A percentile compares a stretch with the other conserved stretches of the same genome.
phyloP scores from a whole-genome alignment of 1,140 invertebrate genomes.

The Orchesella cincta region DNA sequence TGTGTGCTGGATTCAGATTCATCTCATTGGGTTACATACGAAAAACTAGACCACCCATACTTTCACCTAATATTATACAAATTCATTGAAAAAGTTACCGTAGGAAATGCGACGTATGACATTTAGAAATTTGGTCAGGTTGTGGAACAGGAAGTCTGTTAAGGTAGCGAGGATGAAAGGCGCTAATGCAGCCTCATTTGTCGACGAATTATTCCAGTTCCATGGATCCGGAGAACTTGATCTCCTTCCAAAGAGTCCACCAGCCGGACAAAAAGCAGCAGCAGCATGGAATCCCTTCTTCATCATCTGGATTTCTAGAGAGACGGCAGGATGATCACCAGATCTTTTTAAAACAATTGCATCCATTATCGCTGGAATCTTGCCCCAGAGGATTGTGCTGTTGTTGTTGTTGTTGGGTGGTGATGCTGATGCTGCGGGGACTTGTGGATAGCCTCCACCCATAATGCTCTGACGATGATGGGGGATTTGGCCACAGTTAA shows the following conservation, averaged over 20 bases:
- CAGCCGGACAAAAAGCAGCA: constrained; percentile 27
- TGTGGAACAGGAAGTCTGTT: constrained; percentile 46
- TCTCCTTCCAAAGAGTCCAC: constrained; percentile 29
- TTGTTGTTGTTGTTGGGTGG: too few species aligned
- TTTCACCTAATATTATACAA: too few species aligned
- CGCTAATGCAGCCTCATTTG: constrained; percentile 72
- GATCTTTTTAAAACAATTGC: constrained; percentile 10
- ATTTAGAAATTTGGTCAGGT: constrained; percentile 47
- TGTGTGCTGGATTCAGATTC: too few species aligned
- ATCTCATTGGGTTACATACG: too few species aligned
- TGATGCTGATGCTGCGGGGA: constrained; percentile 51
- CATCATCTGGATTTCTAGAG: background rate
- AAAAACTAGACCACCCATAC: too few species aligned
- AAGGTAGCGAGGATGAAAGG: constrained; percentile 65
- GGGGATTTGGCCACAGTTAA: constrained; percentile 15
- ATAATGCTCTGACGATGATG: background rate
- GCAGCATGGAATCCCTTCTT: constrained; percentile 21
- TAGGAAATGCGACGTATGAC: constrained; percentile 50
- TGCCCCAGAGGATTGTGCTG: too few species aligned
- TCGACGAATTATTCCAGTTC: constrained; percentile 61
- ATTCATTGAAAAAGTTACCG: constrained; percentile 31
- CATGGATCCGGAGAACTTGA: constrained; percentile 46
- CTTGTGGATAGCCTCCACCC: constrained; percentile 17
- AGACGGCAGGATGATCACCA: constrained; percentile 12
- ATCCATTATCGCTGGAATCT: background rate